A percentile compares a stretch with the other conserved stretches of the same genome.
Conservation (phyloP, 2,113 vertebrate genomes). For the Pteruthius melanotis region DNA sequence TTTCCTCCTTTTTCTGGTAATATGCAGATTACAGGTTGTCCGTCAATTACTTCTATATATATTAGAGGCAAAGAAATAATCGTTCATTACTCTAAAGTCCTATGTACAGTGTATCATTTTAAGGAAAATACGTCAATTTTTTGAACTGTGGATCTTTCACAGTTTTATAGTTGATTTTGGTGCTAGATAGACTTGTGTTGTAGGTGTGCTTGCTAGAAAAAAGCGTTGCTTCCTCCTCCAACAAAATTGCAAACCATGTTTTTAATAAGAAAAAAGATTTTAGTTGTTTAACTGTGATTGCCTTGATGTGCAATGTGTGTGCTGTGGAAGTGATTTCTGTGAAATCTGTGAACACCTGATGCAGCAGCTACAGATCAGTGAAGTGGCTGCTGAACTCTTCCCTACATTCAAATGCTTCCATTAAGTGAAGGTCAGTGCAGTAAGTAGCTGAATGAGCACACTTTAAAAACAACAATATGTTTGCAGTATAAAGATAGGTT, state of each 20-base stretch:
- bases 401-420: neutral
- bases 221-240: neutral
- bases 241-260: fast-evolving
- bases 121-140: neutral
- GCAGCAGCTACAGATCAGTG: neutral
- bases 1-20: neutral
- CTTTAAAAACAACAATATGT: neutral
- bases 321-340: neutral
- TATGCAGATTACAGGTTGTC: neutral
- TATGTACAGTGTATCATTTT: neutral
- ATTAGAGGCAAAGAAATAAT: neutral
- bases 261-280: neutral
- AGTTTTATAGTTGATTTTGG: neutral
- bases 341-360: neutral
- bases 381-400: neutral
- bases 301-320: neutral
- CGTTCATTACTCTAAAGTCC: neutral
- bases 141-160: neutral
- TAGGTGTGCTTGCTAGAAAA: neutral
- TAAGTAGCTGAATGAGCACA: neutral
- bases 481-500: neutral
- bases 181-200: neutral
- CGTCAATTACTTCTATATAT: neutral
- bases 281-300: neutral
- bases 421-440: neutral